Base-by-base conservation (phyloP, 2,797 vertebrate species). In the Thamnophis elegans region DNA sequence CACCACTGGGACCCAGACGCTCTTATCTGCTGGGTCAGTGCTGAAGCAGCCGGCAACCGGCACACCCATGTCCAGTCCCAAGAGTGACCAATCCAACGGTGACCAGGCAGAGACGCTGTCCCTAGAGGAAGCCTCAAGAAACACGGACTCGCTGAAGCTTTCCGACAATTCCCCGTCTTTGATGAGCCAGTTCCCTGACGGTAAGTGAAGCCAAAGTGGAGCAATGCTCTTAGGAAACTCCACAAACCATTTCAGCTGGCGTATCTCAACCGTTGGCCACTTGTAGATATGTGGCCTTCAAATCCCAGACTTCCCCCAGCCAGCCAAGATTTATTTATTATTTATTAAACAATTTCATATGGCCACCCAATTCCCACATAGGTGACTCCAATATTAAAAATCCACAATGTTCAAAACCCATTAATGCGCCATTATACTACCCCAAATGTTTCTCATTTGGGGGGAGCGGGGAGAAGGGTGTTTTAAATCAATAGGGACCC, bases 11-110 rank as follows among this genome's bases (percentile, higher is more conserved):
- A 97, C 97, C 0, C 97, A 97, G 93, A 97, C 96, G 0, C 32
- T 96, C 85, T 96, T 97, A 3, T 96, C 97, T 14, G 97, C 96
- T 0, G 95, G 96, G 1, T 95, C 95, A 0, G 89, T 93, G 92
- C 94, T 97, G 62, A 97, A 95, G 56, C 95, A 93, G 32, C 96
- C 91, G 0, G 86, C 93, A 51, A 95, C 93, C 36, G 95, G 90
- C 8, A 90, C 59, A 82, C 78, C 9, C 1, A 25, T 82, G 20
- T 82, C 78, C 78, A 82, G 78, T 13, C 42, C 78, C 36, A 10
- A 12, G 4, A 47, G 78, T 12, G 78, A 47, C 20, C 47, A 25
- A 82, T 20, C 78, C 42, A 4, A 22, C 1, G 9, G 42, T 1
- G 78, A 82, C 12, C 36, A 25, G 22, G 78, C 20, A 78, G 32